Percentiles rank a stretch among this genome's conserved stretches.
phyloP scores from a whole-genome alignment of 1,140 invertebrate species.

The Diabrotica virgifera region DNA sequence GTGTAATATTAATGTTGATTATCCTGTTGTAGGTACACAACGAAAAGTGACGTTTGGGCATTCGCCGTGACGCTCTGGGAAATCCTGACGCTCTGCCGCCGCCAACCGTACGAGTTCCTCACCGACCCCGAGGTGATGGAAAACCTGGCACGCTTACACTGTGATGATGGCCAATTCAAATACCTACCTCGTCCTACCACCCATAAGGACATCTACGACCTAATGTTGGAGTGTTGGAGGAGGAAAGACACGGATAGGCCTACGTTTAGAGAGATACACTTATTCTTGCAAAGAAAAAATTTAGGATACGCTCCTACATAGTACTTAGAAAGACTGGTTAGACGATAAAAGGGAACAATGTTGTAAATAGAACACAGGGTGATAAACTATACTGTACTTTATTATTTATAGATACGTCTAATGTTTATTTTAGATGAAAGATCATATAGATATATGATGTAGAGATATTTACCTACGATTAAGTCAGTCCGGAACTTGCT shows the following conservation, averaged over 20 bases:
- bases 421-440: slow-evolving; percentile 4
- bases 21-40: slow-evolving; percentile 59
- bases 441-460: too few species aligned
- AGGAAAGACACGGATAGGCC: slow-evolving; percentile 67
- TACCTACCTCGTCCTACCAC: slow-evolving; percentile 63
- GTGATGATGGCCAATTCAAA: slow-evolving; percentile 61
- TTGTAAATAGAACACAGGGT: slow-evolving; percentile 47
- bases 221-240: slow-evolving; percentile 82
- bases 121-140: slow-evolving; percentile 70
- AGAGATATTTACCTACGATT: too few species aligned
- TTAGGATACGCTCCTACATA: slow-evolving; percentile 66
- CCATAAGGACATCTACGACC: slow-evolving; percentile 71
- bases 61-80: slow-evolving; percentile 77
- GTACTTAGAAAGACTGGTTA: slow-evolving; percentile 35
- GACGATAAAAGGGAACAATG: slow-evolving; percentile 37
- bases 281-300: slow-evolving; percentile 79
- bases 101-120: slow-evolving; percentile 68
- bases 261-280: slow-evolving; percentile 76
- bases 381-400: slow-evolving; percentile 36
- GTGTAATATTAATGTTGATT: too few species aligned
- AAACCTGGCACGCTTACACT: slow-evolving; percentile 63
- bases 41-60: slow-evolving; percentile 77
- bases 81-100: slow-evolving; percentile 66
- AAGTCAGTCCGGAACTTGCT: too few species aligned
- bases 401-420: slow-evolving; percentile 23